These are phyloP conservation scores for Enteromius argenteus DNA, from an alignment of 2,797 vertebrate species.

Conservation along the genomic window DNA sequence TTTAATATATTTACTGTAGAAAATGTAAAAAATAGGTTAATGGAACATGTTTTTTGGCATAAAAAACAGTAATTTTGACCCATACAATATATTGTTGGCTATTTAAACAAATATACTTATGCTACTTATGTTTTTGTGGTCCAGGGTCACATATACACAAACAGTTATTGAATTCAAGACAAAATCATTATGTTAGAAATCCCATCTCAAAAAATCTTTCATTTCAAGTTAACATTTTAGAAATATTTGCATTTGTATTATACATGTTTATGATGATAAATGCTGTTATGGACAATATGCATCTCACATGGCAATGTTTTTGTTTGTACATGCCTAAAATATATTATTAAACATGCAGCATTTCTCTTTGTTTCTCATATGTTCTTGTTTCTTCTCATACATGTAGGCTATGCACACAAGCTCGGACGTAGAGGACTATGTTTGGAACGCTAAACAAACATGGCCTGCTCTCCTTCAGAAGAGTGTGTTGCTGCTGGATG, in stretches of 20 bases:
- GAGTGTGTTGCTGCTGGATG: slow-evolving; percentile 17
- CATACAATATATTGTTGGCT: background rate
- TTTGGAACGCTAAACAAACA: background rate
- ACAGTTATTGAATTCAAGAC: background rate
- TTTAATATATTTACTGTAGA: background rate
- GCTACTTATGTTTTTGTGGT: background rate
- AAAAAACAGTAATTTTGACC: background rate
- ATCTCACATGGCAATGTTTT: background rate
- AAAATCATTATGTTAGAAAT: background rate
- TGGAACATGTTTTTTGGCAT: background rate
- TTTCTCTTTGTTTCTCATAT: slow-evolving; percentile 1
- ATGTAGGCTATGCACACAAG: background rate
- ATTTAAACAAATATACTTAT: background rate
- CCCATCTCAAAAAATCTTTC: background rate
- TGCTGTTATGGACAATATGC: background rate
- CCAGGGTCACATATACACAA: background rate
- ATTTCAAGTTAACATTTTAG: background rate
- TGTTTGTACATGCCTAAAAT: background rate
- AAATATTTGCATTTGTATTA: background rate
- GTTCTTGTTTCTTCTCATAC: background rate
- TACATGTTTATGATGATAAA: background rate
- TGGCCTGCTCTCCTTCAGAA: slow-evolving; percentile 12
- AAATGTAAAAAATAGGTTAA: background rate
- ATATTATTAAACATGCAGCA: background rate
- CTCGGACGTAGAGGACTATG: background rate